Evolutionary conservation across 2,888 invertebrate species (phyloP).

Genomic region (Strigamia transsilvanica): DNA sequence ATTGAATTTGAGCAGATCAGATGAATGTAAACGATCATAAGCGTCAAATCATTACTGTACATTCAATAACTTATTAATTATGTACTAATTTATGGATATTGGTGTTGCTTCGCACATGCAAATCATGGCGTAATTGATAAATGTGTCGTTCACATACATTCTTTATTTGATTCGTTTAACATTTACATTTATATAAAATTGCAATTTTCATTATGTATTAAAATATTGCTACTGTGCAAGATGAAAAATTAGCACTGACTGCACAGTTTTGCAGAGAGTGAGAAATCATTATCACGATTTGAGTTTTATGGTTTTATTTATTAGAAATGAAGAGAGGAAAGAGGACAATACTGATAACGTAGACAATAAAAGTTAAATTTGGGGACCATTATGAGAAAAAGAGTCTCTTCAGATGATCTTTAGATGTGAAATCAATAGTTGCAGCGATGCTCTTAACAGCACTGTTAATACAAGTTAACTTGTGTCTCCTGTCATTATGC

Average conservation of each 20-base stretch:
- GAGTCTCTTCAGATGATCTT: constrained; percentile 30
- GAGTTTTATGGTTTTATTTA: constrained; percentile 25
- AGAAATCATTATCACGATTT: neutral
- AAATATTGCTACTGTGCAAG: too few species aligned
- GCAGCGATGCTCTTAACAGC: constrained; percentile 25
- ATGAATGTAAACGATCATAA: too few species aligned
- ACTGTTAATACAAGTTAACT: constrained; percentile 30
- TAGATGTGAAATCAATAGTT: constrained; percentile 30
- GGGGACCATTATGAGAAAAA: constrained; percentile 16
- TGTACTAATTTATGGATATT: too few species aligned
- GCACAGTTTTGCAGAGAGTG: neutral
- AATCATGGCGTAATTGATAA: too few species aligned
- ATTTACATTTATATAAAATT: too few species aligned
- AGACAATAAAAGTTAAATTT: constrained; percentile 30
- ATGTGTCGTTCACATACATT: too few species aligned
- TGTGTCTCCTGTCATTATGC: constrained; percentile 11
- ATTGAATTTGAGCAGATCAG: too few species aligned
- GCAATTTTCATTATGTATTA: too few species aligned
- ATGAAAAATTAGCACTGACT: neutral
- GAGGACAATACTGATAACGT: constrained; percentile 6
- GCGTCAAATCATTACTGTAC: too few species aligned
- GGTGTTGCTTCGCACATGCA: too few species aligned
- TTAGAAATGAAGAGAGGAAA: neutral
- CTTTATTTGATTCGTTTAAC: too few species aligned
- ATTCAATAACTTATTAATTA: too few species aligned